Evolutionary conservation across 2,797 vertebrate genomes (phyloP).

Genomic region (Rhincodon typus): DNA sequence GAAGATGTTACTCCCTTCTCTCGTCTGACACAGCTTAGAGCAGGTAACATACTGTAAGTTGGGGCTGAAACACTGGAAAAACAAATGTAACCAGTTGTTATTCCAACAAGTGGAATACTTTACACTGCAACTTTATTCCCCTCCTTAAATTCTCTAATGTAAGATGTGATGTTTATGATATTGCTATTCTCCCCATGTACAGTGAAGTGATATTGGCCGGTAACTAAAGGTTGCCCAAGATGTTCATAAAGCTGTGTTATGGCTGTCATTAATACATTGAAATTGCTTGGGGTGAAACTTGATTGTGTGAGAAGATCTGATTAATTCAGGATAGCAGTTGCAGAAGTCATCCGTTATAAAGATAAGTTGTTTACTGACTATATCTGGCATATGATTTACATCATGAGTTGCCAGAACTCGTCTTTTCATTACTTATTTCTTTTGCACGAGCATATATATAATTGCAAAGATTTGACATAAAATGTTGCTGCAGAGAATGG

Average conservation of each 20-base stretch:
- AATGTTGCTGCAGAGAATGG: background rate
- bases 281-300: background rate
- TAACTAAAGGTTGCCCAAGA: background rate
- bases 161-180: background rate
- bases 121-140: background rate
- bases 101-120: background rate
- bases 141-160: background rate
- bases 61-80: too few relatives aligned
- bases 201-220: background rate
- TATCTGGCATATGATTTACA: background rate
- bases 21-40: background rate
- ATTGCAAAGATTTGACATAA: background rate
- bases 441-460: background rate
- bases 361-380: background rate
- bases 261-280: background rate
- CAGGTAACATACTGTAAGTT: background rate
- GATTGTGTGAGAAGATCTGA: background rate
- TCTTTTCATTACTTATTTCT: background rate
- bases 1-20: background rate
- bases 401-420: background rate
- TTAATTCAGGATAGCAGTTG: background rate
- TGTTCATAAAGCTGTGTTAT: background rate
- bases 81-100: too few relatives aligned
- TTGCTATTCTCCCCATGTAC: background rate
- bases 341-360: background rate